phyloP scores from a whole-genome alignment of 2,888 invertebrate species.

The Xanthorhoe designata region DNA sequence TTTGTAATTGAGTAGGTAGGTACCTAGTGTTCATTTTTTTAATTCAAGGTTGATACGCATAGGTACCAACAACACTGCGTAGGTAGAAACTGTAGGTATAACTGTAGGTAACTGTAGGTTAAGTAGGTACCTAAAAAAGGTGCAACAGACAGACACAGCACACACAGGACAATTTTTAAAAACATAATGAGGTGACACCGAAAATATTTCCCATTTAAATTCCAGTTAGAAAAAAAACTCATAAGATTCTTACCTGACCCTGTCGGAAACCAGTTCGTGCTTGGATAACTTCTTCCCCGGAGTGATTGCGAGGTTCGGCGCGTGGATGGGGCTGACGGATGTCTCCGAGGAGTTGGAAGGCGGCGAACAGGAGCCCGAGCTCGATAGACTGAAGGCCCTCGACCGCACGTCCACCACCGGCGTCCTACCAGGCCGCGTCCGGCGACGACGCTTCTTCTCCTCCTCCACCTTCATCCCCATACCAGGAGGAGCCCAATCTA shows the following conservation, averaged over 20 bases:
- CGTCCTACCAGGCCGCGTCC: slow-evolving; percentile 70
- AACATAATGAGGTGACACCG: background rate
- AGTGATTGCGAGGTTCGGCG: slow-evolving; percentile 78
- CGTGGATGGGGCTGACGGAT: slow-evolving; percentile 90
- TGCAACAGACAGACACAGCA: too few relatives aligned
- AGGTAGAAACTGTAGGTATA: background rate
- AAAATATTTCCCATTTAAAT: background rate
- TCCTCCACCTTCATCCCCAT: slow-evolving; percentile 83
- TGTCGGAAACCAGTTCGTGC: slow-evolving; percentile 91
- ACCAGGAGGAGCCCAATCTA: slow-evolving; percentile 94
- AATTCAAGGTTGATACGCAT: background rate
- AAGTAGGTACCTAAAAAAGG: too few relatives aligned
- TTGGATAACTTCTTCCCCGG: slow-evolving; percentile 90
- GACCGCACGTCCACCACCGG: slow-evolving; percentile 84
- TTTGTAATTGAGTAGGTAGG: background rate
- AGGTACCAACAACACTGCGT: too few relatives aligned
- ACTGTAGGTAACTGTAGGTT: background rate
- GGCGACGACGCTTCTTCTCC: slow-evolving; percentile 77
- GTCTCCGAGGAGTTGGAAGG: slow-evolving; percentile 92
- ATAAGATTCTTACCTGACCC: slow-evolving; percentile 89
- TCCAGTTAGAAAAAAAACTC: background rate
- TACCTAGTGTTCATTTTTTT: too few relatives aligned
- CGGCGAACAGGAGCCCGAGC: slow-evolving; percentile 93
- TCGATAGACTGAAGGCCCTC: slow-evolving; percentile 91
- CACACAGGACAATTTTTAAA: too few relatives aligned